Evolutionary conservation across 2,113 vertebrate genomes (phyloP).

Genomic region (Pterocles orientalis): DNA sequence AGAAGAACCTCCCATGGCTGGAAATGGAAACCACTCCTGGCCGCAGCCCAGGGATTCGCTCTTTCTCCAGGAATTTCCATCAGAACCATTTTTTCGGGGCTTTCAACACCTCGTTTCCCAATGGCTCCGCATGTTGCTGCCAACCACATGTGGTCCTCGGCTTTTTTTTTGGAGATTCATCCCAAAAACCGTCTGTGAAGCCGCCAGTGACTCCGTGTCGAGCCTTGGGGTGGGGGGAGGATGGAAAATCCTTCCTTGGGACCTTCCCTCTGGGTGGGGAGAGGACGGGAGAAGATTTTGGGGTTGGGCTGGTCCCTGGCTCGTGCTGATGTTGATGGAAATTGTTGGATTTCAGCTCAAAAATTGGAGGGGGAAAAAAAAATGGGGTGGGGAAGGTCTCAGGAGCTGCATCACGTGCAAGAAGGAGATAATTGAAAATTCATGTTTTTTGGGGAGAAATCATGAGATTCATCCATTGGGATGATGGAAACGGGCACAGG

Average conservation of each 20-base stretch:
- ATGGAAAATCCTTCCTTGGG: not conserved
- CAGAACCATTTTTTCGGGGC: not conserved
- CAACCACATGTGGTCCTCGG: not conserved
- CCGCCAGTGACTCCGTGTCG: accelerated
- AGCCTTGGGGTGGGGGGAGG: not conserved
- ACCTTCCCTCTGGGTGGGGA: not conserved
- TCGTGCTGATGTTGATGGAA: accelerated
- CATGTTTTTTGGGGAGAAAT: not conserved
- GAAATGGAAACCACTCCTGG: not conserved
- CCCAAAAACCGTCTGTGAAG: not conserved
- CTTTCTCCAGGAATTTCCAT: not conserved
- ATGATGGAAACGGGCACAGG: not conserved
- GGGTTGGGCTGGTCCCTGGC: not conserved
- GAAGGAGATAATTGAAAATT: not conserved
- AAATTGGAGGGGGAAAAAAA: not conserved
- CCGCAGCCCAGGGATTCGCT: accelerated
- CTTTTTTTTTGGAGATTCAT: not conserved
- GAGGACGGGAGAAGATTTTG: not conserved
- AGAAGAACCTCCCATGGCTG: not conserved
- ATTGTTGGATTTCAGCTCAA: accelerated
- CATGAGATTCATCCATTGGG: accelerated
- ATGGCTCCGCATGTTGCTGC: accelerated
- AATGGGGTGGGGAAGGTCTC: not conserved
- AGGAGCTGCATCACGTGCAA: not conserved
- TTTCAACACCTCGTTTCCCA: not conserved